phyloP scores from a whole-genome alignment of 92 coral and sea anemone species.

The Epizoanthus stellaris region DNA sequence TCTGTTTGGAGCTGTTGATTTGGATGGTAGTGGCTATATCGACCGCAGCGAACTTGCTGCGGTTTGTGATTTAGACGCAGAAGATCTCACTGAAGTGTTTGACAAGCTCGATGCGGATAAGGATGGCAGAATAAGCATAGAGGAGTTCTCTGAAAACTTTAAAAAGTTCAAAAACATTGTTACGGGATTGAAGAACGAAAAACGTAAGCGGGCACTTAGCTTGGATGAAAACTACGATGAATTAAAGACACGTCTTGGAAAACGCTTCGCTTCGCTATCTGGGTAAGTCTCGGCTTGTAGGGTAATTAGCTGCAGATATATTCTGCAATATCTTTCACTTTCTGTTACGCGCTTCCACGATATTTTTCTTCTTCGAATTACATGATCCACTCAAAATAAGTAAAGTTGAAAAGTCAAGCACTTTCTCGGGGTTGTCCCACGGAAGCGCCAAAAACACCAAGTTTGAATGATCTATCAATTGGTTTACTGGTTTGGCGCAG shows the following conservation, averaged over 20 bases:
- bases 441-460: not conserved
- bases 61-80: constrained; percentile 94
- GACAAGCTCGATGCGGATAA: constrained; percentile 87
- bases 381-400: constrained; percentile 31
- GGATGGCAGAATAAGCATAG: constrained; percentile 96
- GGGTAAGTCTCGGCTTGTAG: constrained; percentile 68
- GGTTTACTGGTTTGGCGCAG: not conserved
- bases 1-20: constrained; percentile 91
- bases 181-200: constrained; percentile 77
- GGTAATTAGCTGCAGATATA: not conserved
- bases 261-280: constrained; percentile 57
- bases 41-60: constrained; percentile 96
- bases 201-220: constrained; percentile 60
- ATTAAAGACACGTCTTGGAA: constrained; percentile 76
- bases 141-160: constrained; percentile 95
- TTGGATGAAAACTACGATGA: constrained; percentile 74
- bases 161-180: constrained; percentile 87
- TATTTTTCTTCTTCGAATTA: constrained; percentile 33
- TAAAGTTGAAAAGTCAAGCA: constrained; percentile 21
- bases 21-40: constrained; percentile 95
- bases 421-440: not conserved
- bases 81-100: constrained; percentile 89
- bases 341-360: constrained; percentile 24
- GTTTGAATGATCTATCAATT: constrained; percentile 22
- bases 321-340: not conserved